These are phyloP conservation scores for Muscidifurax raptorellus DNA, from an alignment of 1,140 invertebrate genomes.

Conservation along the genomic window DNA sequence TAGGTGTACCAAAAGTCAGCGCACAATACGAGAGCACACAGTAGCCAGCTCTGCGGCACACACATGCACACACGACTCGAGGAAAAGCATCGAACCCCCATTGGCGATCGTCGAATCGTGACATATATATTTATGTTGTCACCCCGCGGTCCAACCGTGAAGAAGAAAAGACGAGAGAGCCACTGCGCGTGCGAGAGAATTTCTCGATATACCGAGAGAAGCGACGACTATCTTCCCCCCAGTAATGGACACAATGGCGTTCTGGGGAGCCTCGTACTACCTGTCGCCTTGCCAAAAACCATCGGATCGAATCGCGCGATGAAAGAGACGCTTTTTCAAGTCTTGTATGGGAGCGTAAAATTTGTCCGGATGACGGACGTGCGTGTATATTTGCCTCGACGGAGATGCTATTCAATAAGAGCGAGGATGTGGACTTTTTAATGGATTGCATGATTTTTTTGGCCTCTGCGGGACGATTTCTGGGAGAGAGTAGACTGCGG, in stretches of 20 bases:
- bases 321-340: slow-evolving; percentile 55
- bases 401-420: neutral
- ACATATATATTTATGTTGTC: slow-evolving; percentile 76
- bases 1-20: no score
- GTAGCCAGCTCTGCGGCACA: no score
- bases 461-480: neutral
- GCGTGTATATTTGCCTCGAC: neutral
- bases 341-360: slow-evolving; percentile 32
- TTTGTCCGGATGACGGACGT: slow-evolving; percentile 6
- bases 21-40: no score
- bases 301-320: slow-evolving; percentile 68
- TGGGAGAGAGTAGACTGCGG: neutral
- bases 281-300: slow-evolving; percentile 64
- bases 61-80: neutral
- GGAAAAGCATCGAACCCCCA: slow-evolving; percentile 46
- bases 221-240: slow-evolving; percentile 64
- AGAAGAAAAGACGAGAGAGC: neutral
- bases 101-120: slow-evolving; percentile 72
- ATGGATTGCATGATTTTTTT: neutral
- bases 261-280: slow-evolving; percentile 53
- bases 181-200: slow-evolving; percentile 43
- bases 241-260: slow-evolving; percentile 56
- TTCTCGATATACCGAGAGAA: slow-evolving; percentile 61
- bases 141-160: slow-evolving; percentile 59
- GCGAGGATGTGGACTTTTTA: neutral